Base-by-base conservation (phyloP, 1,140 invertebrate genomes). In the Oryzaephilus surinamensis region DNA sequence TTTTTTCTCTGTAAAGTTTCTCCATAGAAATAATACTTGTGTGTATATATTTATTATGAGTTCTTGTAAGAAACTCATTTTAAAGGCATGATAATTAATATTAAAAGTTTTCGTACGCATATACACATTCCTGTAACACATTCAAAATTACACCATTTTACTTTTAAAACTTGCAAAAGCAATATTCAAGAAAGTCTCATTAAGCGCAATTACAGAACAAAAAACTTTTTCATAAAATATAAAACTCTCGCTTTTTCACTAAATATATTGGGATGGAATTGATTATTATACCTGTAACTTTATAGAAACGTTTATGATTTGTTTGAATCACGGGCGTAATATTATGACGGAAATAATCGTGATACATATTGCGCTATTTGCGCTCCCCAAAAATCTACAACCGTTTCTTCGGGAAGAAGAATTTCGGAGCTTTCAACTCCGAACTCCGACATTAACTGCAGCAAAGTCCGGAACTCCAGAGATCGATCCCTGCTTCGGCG, bases 401-500 rank as follows among this genome's bases (percentile, higher is more conserved):
- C 37, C 31, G 28, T 35, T 27, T 27, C 14, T 32, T 37, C 42
- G 42, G 42, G n/a, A n/a, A 44, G 36, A 31, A 31, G 36, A 18
- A 38, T 20, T 20, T n/a, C n/a, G n/a, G n/a, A n/a, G 23, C 11
- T 6, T 10, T 6, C 20, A 15, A 17, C 42, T 44, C 42, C 42
- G 42, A 31, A 38, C 32, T 44, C 42, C 42, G 42, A 30, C 36
- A 39, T 37, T 35, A 35, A 44, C 42, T 38, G 36, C 42, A 31
- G 42, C 33, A 34, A 34, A 41, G 18, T 41, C 39, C 23, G 32
- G 37, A 39, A 32, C 34, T 38, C 41, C 21, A 28, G 36, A 39
- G 42, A 44, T 44, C 42, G 42, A 44, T 44, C 35, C 42, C 42
- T 44, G 42, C 42, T 44, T 44, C 42, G 42, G 42, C 42, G 42